Percentiles rank a stretch among this genome's conserved stretches.
phyloP scores from a whole-genome alignment of 2,888 invertebrate species.

The Onchidella celtica region DNA sequence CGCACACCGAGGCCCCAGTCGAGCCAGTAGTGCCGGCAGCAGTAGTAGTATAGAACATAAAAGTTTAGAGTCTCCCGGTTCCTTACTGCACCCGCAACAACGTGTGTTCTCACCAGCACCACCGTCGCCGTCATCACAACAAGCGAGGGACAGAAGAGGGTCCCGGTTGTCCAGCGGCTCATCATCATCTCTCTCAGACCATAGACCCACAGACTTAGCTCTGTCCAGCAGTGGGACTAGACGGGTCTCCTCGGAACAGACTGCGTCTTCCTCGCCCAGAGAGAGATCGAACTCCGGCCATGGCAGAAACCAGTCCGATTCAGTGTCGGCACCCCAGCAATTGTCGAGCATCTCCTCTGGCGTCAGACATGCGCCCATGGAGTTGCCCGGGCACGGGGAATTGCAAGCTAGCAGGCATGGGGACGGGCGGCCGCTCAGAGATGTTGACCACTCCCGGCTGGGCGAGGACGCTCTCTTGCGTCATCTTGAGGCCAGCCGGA shows the following conservation, averaged over 20 bases:
- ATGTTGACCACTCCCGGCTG: not conserved
- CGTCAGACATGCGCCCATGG: not conserved
- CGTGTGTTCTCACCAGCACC: slow-evolving; percentile 15
- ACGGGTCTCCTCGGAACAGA: slow-evolving; percentile 15
- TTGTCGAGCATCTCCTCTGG: not conserved
- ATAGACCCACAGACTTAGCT: slow-evolving; percentile 10
- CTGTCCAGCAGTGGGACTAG: not conserved
- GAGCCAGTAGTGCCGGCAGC: slow-evolving; percentile 24
- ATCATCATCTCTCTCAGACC: slow-evolving; percentile 39
- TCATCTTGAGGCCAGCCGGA: not conserved
- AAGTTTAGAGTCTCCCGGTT: slow-evolving; percentile 2
- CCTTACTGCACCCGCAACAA: slow-evolving; percentile 7
- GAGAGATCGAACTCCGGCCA: not conserved
- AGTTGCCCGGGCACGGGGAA: not conserved
- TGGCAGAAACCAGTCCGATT: not conserved
- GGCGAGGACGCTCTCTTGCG: slow-evolving; percentile 21
- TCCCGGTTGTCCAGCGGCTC: slow-evolving; percentile 42
- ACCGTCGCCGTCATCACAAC: slow-evolving; percentile 3
- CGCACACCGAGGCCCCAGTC: slow-evolving; percentile 28
- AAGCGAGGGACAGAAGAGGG: slow-evolving; percentile 29
- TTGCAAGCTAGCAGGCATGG: slow-evolving; percentile 1
- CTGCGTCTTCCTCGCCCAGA: slow-evolving; percentile 5
- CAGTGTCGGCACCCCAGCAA: not conserved
- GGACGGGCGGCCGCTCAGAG: not conserved
- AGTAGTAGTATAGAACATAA: not conserved